Evolutionary conservation across 2,888 invertebrate genomes (phyloP), one percentile per base, ranked within the genome.

Genomic region (Netelia melanura): DNA sequence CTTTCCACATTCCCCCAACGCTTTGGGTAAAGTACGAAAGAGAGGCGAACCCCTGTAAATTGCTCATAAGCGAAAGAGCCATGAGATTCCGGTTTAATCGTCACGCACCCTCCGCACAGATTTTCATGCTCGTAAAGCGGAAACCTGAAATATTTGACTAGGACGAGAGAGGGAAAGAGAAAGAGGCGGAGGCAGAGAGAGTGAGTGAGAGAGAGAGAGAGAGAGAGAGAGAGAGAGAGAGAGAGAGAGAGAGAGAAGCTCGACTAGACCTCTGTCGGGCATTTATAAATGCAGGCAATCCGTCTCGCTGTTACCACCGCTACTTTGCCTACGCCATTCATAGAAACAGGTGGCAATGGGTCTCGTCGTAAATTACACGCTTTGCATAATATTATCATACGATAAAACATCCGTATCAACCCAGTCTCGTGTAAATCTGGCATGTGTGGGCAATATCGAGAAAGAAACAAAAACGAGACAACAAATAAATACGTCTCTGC

Each of bases 121-220:
- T 62, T 61, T 78, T 82, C 81, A 77, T 71, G 84, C 83, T 84
- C 84, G 84, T n/a, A 70, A 62, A 52, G 70, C 71, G 64, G 74
- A 2, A 58, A 81, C 78, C 86, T 76, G 84, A 84, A 82, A 82
- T 85, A 83, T 85, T 83, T 74, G 82, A 78, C 84, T 81, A 78
- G 62, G 83, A 80, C 81, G 38, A 38, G 38, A 38, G 6, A 38
- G 6, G 1, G 38, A 6, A 6, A 38, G 38, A 38, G 6, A 38
- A 6, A 38, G 38, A 38, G 38, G 6, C 6, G 6, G 38, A 38
- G 38, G 6, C 8, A 38, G 5, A 38, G 38, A 8, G 38, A 38
- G 5, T 0, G 30, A 30, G 30, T 3, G 30, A 30, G 3, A 5
- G 30, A 30, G 30, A 30, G 30, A 5, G 3, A 3, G 72, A 44